Evolutionary conservation across 2,113 vertebrate genomes (phyloP).

Genomic region (Trochalopteron elliotii): DNA sequence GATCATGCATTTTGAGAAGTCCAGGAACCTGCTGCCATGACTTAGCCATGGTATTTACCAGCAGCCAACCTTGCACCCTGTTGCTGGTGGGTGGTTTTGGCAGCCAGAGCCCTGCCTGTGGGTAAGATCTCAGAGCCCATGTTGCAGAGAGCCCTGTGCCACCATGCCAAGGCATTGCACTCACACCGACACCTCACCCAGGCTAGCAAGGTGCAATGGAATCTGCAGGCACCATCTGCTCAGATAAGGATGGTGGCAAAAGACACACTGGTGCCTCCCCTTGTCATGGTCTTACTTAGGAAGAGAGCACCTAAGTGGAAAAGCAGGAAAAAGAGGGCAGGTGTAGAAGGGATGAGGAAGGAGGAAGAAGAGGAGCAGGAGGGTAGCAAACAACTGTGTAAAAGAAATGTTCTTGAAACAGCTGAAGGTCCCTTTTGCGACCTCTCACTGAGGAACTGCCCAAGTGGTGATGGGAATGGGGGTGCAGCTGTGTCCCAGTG

Average conservation of each 20-base stretch:
- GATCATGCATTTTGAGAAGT: not conserved
- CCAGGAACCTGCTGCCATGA: not conserved
- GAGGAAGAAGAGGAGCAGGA: not conserved
- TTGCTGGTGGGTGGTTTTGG: not conserved
- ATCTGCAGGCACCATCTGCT: not conserved
- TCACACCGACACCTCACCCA: rapidly evolving
- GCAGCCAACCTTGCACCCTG: not conserved
- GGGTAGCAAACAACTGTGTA: not conserved
- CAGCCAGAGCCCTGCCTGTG: not conserved
- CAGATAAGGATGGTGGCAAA: not conserved
- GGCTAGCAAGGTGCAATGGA: not conserved
- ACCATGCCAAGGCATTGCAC: rapidly evolving
- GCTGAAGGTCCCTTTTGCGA: not conserved
- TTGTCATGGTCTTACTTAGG: not conserved
- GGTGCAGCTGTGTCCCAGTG: rapidly evolving
- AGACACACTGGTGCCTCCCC: not conserved
- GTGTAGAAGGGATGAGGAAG: not conserved
- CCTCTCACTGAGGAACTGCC: not conserved
- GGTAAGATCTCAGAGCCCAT: not conserved
- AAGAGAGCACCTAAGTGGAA: not conserved
- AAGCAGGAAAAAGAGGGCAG: not conserved
- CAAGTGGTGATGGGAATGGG: rapidly evolving
- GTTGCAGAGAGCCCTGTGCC: not conserved
- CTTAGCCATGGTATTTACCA: not conserved
- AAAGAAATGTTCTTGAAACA: not conserved